Base-by-base conservation (phyloP, 2,113 vertebrate species). In the Ia io region DNA sequence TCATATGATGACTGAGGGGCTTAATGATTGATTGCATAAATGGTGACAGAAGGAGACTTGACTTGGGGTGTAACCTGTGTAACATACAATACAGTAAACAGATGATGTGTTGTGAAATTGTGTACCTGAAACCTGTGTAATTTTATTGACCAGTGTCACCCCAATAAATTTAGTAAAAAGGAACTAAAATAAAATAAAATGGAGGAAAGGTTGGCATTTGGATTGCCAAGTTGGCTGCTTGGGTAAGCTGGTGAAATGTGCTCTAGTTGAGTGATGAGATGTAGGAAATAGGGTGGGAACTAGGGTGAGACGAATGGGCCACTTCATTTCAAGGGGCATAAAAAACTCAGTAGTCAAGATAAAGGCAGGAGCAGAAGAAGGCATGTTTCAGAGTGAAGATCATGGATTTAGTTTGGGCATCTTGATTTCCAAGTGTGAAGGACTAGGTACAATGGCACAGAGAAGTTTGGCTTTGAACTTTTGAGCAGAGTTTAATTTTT, bases 241-340 rank as follows among this genome's bases (percentile, higher is more conserved):
- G 40, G 6, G 9, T 28, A 14, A 8, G 2, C 20, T 73, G 47
- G 13, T 9, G 4, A 63, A 37, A 22, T 14, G 18, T 0, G 0
- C 49, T 37, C 20, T 6, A 11, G 2, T 1, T n/a, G 70, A 89
- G 5, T 5, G 0, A 10, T 9, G 32, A 20, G 28, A 9, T 3
- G 1, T 0, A 32, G 71, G 18, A 49, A 71, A 7, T 7, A 25
- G 18, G 12, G 35, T 8, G 9, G 18, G 51, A 86, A 9, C 4
- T 3, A 13, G 14, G 0, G 9, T 5, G 63, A 77, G 53, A 65
- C 0, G 4, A 35, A 37, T 13, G 18, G 28, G 49, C 13, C 9
- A 3, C 4, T 22, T 18, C 28, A 9, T 47, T 65, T 22, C 9
- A 8, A 56, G 4, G 8, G 8, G 0, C 30, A 8, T 18, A 10